Evolutionary conservation across 2,113 vertebrate species (phyloP).

Genomic region (Alosa alosa): DNA sequence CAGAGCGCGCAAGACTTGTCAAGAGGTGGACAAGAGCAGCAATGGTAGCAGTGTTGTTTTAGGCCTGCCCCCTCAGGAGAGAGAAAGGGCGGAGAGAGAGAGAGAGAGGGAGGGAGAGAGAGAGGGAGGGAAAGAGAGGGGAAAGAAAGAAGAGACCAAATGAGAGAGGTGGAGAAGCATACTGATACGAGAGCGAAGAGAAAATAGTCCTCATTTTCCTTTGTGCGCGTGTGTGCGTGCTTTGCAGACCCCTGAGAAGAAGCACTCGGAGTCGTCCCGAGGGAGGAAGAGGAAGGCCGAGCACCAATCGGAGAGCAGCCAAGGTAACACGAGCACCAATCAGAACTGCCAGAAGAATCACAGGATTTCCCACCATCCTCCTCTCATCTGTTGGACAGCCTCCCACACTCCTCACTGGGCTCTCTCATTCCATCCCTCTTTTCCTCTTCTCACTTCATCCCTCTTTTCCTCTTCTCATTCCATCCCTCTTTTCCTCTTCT

Average conservation of each 20-base stretch:
- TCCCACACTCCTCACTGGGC: background rate
- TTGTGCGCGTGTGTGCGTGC: too few relatives aligned
- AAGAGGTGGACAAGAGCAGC: background rate
- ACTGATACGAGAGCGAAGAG: too few relatives aligned
- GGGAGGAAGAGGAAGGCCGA: slow-evolving; percentile 98
- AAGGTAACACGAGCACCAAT: slow-evolving; percentile 75
- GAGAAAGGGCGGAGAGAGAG: background rate
- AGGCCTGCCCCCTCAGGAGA: background rate
- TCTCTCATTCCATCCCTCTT: background rate
- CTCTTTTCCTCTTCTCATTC: background rate
- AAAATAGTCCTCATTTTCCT: too few relatives aligned
- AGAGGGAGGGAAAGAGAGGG: accelerated
- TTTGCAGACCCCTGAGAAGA: slow-evolving; percentile 94
- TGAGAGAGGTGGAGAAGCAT: background rate
- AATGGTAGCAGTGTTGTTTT: background rate
- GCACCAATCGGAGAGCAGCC: slow-evolving; percentile 95
- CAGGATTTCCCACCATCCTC: background rate
- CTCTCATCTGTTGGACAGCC: background rate
- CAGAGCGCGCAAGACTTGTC: background rate
- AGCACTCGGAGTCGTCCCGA: slow-evolving; percentile 89
- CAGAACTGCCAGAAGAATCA: background rate
- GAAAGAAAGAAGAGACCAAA: background rate
- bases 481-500: background rate
- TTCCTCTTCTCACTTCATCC: background rate
- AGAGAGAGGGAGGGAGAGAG: too few relatives aligned